Conservation (phyloP, 1,140 invertebrate species). For the Drosophila hydei region DNA sequence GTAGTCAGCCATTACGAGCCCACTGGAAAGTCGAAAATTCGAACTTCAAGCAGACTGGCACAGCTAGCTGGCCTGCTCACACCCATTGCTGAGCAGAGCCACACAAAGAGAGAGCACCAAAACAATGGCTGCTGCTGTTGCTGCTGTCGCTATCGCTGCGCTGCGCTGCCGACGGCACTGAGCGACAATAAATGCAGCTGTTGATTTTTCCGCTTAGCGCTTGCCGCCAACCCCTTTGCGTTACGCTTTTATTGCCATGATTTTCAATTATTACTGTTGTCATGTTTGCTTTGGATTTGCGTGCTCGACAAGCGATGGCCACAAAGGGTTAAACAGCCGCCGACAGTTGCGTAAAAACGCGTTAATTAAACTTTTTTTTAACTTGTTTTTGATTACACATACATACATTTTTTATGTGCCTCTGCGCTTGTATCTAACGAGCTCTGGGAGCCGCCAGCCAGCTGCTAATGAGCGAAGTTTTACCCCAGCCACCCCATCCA, state of each 20-base stretch:
- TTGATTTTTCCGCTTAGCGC: slow-evolving; percentile 68
- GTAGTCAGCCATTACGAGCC: slow-evolving; percentile 69
- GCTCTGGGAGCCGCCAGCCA: slow-evolving; percentile 47
- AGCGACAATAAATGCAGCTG: slow-evolving; percentile 60
- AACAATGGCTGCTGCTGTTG: slow-evolving; percentile 68
- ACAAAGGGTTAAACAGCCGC: slow-evolving; percentile 72
- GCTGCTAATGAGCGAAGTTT: slow-evolving; percentile 65
- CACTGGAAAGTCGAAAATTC: slow-evolving; percentile 66
- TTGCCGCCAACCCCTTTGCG: background rate
- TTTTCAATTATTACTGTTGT: slow-evolving; percentile 82
- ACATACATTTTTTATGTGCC: slow-evolving; percentile 24
- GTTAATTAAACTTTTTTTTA: slow-evolving; percentile 79
- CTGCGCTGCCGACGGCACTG: slow-evolving; percentile 38
- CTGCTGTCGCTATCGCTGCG: background rate
- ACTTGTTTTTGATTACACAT: slow-evolving; percentile 65
- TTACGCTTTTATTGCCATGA: slow-evolving; percentile 74
- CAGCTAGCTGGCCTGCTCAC: slow-evolving; percentile 32
- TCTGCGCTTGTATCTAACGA: slow-evolving; percentile 27
- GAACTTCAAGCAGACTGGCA: slow-evolving; percentile 33
- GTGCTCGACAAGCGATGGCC: slow-evolving; percentile 53
- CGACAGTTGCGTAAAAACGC: slow-evolving; percentile 81
- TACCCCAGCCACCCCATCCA: background rate
- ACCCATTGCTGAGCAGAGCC: slow-evolving; percentile 28
- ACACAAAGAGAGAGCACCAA: slow-evolving; percentile 13
- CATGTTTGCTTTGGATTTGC: slow-evolving; percentile 75